Conservation (phyloP, 2,113 vertebrate genomes). For the Tragelaphus imberbis region DNA sequence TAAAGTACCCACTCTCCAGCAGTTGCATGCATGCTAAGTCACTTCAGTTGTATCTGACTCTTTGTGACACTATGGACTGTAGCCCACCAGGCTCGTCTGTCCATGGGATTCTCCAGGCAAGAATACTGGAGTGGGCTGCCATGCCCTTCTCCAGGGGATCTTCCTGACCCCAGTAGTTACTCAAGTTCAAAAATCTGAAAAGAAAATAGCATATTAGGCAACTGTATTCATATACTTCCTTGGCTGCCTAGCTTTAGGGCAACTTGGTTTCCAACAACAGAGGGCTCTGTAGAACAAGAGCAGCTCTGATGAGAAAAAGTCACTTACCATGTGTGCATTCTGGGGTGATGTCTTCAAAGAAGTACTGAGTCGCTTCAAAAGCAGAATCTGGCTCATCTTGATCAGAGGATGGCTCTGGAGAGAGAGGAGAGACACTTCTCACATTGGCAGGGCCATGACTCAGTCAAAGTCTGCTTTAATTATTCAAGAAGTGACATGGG, state of each 20-base stretch:
- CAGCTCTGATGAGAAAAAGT: background rate
- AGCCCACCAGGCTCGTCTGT: background rate
- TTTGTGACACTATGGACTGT: background rate
- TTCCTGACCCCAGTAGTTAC: background rate
- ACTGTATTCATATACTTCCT: background rate
- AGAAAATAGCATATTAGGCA: background rate
- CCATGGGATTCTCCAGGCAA: background rate
- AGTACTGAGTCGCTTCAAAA: conserved; percentile 98
- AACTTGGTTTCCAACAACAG: background rate
- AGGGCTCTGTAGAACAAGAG: background rate
- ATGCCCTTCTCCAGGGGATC: background rate
- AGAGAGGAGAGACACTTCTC: background rate
- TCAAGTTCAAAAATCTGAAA: background rate
- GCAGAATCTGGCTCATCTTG: conserved; percentile 97
- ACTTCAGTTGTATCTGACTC: background rate
- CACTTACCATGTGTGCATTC: conserved; percentile 91
- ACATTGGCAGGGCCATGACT: accelerated
- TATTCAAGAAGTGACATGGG: background rate
- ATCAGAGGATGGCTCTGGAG: conserved; percentile 85
- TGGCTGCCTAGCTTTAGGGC: background rate
- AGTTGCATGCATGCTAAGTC: background rate
- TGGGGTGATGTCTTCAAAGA: conserved; percentile 98
- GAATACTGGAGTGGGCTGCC: background rate
- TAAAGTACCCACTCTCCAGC: background rate
- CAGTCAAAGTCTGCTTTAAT: background rate